Conservation (phyloP, 2,113 vertebrate genomes). For the Paradisaea rubra region DNA sequence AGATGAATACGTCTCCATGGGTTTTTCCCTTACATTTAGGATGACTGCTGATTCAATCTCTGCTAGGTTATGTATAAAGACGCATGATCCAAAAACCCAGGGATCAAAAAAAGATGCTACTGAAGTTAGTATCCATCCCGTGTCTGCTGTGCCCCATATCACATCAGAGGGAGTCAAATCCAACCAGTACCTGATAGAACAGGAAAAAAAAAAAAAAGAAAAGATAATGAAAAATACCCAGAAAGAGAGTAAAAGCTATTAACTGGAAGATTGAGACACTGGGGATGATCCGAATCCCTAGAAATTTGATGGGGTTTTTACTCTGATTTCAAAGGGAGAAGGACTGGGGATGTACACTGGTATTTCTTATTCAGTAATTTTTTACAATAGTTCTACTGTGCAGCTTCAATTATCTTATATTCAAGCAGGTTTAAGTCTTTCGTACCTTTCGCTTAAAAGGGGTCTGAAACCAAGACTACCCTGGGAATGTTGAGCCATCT, state of each 20-base stretch:
- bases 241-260: neutral
- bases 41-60: slow-evolving; percentile 60
- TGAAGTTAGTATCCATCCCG: slow-evolving; percentile 76
- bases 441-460: slow-evolving; percentile 71
- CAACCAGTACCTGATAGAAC: slow-evolving; percentile 68
- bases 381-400: neutral
- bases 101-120: slow-evolving; percentile 67
- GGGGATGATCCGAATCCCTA: neutral
- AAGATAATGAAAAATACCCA: neutral
- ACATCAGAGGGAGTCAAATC: slow-evolving; percentile 60
- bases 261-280: neutral
- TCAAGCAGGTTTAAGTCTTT: neutral
- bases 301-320: neutral
- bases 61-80: slow-evolving; percentile 73
- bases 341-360: neutral
- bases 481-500: slow-evolving; percentile 71
- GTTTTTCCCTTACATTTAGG: slow-evolving; percentile 65
- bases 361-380: neutral
- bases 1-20: neutral
- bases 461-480: slow-evolving; percentile 69
- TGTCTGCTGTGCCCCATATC: slow-evolving; percentile 78
- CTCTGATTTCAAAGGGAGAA: neutral
- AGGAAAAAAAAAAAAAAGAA: neutral
- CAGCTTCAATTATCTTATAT: neutral
- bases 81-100: slow-evolving; percentile 76